A percentile compares a stretch with the other conserved stretches of the same genome.
Conservation (phyloP, 2,113 vertebrate species). For the Notechis scutatus region DNA sequence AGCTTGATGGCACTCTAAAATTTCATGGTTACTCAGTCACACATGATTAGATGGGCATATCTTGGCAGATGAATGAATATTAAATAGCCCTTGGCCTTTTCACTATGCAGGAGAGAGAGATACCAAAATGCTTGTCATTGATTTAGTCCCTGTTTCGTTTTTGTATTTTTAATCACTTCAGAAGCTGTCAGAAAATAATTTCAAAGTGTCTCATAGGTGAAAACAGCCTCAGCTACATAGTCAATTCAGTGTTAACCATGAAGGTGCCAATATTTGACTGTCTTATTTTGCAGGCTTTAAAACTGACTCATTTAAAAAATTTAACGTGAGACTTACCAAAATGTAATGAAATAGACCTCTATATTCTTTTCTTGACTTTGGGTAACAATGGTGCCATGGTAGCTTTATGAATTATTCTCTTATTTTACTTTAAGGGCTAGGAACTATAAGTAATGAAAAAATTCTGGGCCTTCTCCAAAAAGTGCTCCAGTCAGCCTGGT, state of each 20-base stretch:
- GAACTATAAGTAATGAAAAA: background rate
- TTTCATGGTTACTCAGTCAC: conserved; percentile 40
- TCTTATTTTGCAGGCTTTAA: background rate
- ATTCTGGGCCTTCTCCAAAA: background rate
- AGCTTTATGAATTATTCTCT: conserved; percentile 16
- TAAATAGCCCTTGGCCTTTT: conserved; percentile 30
- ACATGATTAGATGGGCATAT: conserved; percentile 45
- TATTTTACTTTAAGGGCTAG: conserved; percentile 16
- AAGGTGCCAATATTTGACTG: background rate
- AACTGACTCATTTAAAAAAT: background rate
- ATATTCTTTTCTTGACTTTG: background rate
- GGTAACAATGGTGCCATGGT: conserved; percentile 8
- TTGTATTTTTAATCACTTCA: conserved; percentile 58
- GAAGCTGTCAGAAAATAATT: conserved; percentile 58
- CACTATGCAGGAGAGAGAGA: conserved; percentile 33
- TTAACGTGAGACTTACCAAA: background rate
- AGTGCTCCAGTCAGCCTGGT: background rate
- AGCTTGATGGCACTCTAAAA: conserved; percentile 28
- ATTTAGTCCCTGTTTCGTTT: conserved; percentile 49
- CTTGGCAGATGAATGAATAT: conserved; percentile 35
- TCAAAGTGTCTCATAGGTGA: conserved; percentile 53
- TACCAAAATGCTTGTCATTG: conserved; percentile 35
- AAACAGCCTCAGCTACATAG: conserved; percentile 13
- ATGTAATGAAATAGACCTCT: background rate
- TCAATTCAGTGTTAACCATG: background rate